A percentile compares a stretch with the other conserved stretches of the same genome.
Conservation (phyloP, 1,140 invertebrate genomes). For the Ceratosolen fusciceps region DNA sequence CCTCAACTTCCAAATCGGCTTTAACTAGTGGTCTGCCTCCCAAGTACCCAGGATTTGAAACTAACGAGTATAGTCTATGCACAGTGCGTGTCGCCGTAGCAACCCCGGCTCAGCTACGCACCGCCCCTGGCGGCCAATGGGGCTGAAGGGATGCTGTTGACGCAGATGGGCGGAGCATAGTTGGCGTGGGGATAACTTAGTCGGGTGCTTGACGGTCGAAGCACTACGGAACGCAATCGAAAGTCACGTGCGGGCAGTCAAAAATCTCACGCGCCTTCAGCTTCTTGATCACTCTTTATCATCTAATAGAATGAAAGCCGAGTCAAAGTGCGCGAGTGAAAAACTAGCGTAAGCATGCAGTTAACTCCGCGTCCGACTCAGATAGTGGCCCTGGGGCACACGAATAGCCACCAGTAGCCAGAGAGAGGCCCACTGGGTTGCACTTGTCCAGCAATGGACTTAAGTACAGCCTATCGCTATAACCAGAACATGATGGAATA, state of each 20-base stretch:
- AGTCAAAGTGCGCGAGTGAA: neutral
- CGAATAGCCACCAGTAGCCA: neutral
- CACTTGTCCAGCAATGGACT: constrained; percentile 79
- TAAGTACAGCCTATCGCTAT: constrained; percentile 94
- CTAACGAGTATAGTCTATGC: constrained; percentile 65
- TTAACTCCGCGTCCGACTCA: neutral
- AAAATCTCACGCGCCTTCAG: constrained; percentile 51
- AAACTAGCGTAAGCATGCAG: neutral
- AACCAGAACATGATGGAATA: constrained; percentile 99
- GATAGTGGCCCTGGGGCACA: neutral
- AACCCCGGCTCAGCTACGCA: constrained; percentile 56
- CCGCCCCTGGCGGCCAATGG: constrained; percentile 58
- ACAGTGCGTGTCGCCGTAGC: constrained; percentile 62
- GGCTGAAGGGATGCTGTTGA: constrained; percentile 59
- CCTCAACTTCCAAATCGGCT: constrained; percentile 56
- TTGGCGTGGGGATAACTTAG: constrained; percentile 63
- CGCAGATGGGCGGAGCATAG: constrained; percentile 56
- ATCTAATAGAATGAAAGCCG: constrained; percentile 21
- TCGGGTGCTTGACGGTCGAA: constrained; percentile 58
- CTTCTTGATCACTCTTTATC: constrained; percentile 28
- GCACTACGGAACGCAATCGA: constrained; percentile 50
- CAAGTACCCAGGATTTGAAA: neutral
- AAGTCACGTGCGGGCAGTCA: constrained; percentile 69
- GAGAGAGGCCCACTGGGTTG: neutral
- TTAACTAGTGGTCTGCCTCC: constrained; percentile 60